A percentile compares a stretch with the other conserved stretches of the same genome.
Evolutionary conservation across 2,888 invertebrate genomes (phyloP).

Genomic region (Stenoptilia bipunctidactyla): DNA sequence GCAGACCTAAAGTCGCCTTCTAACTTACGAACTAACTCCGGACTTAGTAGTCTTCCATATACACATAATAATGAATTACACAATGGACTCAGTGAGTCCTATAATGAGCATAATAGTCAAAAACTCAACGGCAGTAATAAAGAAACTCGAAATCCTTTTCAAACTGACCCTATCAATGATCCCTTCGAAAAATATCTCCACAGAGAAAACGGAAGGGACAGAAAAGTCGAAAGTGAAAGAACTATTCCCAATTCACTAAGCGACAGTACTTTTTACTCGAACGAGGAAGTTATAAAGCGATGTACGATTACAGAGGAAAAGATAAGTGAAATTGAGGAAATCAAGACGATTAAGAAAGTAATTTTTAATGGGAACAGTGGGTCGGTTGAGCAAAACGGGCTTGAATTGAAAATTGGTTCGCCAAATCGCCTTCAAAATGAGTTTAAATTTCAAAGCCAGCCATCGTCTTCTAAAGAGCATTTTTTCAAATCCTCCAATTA

Average conservation of each 20-base stretch:
- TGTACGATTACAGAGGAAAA: slow-evolving; percentile 54
- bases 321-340: slow-evolving; percentile 56
- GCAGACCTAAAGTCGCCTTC: slow-evolving; percentile 39
- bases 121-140: slow-evolving; percentile 27
- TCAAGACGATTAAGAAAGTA: slow-evolving; percentile 60
- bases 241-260: slow-evolving; percentile 44
- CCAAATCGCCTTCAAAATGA: neutral
- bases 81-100: slow-evolving; percentile 18
- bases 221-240: slow-evolving; percentile 19
- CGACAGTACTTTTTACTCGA: slow-evolving; percentile 42
- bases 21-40: slow-evolving; percentile 34
- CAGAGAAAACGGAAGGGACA: slow-evolving; percentile 32
- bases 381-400: slow-evolving; percentile 13
- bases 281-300: slow-evolving; percentile 44
- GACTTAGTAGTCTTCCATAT: slow-evolving; percentile 34
- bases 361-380: slow-evolving; percentile 43
- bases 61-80: slow-evolving; percentile 23
- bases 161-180: slow-evolving; percentile 41
- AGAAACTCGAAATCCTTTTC: slow-evolving; percentile 42
- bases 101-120: slow-evolving; percentile 27
- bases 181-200: slow-evolving; percentile 49
- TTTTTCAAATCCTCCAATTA: neutral
- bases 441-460: neutral
- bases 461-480: neutral
- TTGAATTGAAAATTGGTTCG: too few relatives aligned